Conservation (phyloP, 2,113 vertebrate species). For the Vicugna pacos region DNA sequence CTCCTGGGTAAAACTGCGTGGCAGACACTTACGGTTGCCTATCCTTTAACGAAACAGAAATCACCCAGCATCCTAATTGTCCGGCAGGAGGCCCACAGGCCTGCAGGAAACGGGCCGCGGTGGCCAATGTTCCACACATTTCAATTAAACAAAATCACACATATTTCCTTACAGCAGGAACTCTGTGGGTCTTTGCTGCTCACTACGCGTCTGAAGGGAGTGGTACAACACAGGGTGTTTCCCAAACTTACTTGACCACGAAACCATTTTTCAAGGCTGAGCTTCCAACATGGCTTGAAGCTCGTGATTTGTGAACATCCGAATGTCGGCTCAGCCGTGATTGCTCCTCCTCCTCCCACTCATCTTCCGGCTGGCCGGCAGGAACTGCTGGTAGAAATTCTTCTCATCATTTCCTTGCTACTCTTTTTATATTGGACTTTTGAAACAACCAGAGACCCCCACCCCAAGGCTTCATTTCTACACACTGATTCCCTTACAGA, state of each 20-base stretch:
- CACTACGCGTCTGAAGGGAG: background rate
- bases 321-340: background rate
- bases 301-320: background rate
- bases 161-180: background rate
- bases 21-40: background rate
- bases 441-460: background rate
- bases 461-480: background rate
- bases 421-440: background rate
- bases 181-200: background rate
- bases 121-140: background rate
- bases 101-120: background rate
- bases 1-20: background rate
- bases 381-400: background rate
- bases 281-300: background rate
- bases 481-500: background rate
- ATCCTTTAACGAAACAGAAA: background rate
- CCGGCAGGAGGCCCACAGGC: background rate
- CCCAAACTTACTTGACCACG: background rate
- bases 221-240: accelerated
- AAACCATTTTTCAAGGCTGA: background rate
- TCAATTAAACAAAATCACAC: background rate
- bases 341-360: no score
- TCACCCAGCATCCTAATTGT: background rate
- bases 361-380: background rate
- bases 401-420: background rate